phyloP scores from a whole-genome alignment of 2,888 invertebrate genomes.

The Catocala nupta region DNA sequence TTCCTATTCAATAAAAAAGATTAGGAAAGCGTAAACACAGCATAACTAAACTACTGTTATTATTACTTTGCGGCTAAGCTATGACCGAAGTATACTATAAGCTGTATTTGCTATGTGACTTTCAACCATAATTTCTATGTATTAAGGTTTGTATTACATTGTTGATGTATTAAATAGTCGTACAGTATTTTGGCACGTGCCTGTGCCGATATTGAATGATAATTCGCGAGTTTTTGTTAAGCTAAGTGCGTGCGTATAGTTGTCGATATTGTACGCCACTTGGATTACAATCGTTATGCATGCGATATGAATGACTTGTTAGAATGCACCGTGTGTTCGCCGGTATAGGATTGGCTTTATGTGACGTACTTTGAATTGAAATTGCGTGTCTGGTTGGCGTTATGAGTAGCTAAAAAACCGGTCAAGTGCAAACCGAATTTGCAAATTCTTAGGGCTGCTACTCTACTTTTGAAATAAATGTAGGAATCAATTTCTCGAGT shows the following conservation, averaged over 20 bases:
- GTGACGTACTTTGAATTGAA: constrained; percentile 37
- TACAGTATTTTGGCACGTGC: constrained; percentile 55
- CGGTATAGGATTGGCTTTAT: constrained; percentile 35
- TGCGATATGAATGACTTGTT: constrained; percentile 68
- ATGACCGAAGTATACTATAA: constrained; percentile 11
- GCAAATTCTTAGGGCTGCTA: not conserved
- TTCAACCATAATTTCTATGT: constrained; percentile 12
- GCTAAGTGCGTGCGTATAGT: constrained; percentile 51
- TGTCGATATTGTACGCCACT: constrained; percentile 55
- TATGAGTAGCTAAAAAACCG: constrained; percentile 5
- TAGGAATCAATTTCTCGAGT: no score
- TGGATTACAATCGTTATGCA: constrained; percentile 62
- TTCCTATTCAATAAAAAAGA: constrained; percentile 44
- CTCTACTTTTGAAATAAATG: no score
- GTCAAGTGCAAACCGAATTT: not conserved
- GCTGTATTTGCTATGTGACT: constrained; percentile 15
- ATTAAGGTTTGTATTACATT: constrained; percentile 10
- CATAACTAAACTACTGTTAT: constrained; percentile 13
- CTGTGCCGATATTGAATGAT: constrained; percentile 44
- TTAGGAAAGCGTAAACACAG: constrained; percentile 42
- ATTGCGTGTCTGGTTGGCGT: constrained; percentile 19
- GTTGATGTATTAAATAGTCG: constrained; percentile 8
- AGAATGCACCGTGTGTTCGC: constrained; percentile 46
- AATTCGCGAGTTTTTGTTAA: constrained; percentile 56
- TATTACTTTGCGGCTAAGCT: constrained; percentile 4